Conservation (phyloP, 2,113 vertebrate species). For the Grallaria varia region DNA sequence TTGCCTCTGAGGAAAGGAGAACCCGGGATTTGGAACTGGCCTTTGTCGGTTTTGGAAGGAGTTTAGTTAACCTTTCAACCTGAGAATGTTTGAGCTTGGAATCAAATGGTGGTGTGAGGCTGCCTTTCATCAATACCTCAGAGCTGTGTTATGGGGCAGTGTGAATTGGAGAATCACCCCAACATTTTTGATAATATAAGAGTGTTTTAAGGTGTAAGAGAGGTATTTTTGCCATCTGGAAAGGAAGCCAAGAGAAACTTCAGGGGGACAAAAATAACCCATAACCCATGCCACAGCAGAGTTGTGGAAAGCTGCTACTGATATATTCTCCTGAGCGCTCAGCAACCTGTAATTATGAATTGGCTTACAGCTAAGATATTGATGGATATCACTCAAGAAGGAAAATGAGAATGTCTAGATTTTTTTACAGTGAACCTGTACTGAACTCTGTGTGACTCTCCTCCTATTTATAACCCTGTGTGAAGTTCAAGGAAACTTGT, state of each 20-base stretch:
- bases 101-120: not conserved
- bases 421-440: slow-evolving; percentile 11
- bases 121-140: not conserved
- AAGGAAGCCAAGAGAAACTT: not conserved
- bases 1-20: not conserved
- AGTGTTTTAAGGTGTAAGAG: not conserved
- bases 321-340: not conserved
- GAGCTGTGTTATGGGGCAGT: not conserved
- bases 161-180: not conserved
- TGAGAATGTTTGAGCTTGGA: not conserved
- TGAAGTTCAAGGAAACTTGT: slow-evolving; percentile 62
- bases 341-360: slow-evolving; percentile 44
- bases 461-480: slow-evolving; percentile 45
- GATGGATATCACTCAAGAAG: slow-evolving; percentile 43
- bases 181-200: not conserved
- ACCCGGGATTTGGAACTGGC: not conserved
- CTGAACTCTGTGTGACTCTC: slow-evolving; percentile 40
- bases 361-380: slow-evolving; percentile 23
- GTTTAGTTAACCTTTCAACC: not conserved
- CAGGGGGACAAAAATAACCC: not conserved
- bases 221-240: slow-evolving; percentile 10
- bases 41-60: not conserved
- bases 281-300: not conserved
- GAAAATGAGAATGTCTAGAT: slow-evolving; percentile 36
- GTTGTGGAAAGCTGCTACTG: not conserved